phyloP scores from a whole-genome alignment of 2,888 invertebrate species.

The Cephonodes hylas region DNA sequence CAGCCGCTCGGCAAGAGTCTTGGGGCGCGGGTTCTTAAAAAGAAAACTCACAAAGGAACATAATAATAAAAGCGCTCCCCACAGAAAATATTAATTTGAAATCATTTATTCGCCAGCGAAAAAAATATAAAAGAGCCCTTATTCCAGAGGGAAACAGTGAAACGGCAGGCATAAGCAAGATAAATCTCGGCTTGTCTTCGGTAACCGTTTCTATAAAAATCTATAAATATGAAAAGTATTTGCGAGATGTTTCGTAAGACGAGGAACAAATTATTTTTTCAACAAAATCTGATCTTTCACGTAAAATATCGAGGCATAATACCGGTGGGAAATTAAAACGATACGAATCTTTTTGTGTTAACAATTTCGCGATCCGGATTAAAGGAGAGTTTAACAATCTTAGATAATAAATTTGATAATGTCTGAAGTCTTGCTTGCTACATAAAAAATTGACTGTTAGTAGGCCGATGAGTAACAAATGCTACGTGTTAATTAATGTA shows the following conservation, averaged over 20 bases:
- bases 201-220: conserved; percentile 46
- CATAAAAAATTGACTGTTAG: background rate
- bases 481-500: background rate
- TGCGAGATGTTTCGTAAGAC: conserved; percentile 46
- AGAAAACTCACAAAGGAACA: conserved; percentile 42
- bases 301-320: conserved; percentile 64
- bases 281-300: conserved; percentile 54
- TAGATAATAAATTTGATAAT: background rate
- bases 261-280: conserved; percentile 53
- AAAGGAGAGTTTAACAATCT: background rate
- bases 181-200: conserved; percentile 61
- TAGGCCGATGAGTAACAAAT: background rate
- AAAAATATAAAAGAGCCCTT: conserved; percentile 53
- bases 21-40: conserved; percentile 14
- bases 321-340: conserved; percentile 65
- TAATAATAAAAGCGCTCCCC: conserved; percentile 49
- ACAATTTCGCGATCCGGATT: conserved; percentile 22
- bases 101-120: conserved; percentile 62
- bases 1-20: background rate
- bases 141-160: conserved; percentile 48
- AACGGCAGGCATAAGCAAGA: conserved; percentile 53
- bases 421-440: background rate
- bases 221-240: conserved; percentile 48
- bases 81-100: conserved; percentile 64
- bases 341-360: conserved; percentile 54